Base-by-base conservation (phyloP, 1,140 invertebrate genomes). In the Megalopta genalis region DNA sequence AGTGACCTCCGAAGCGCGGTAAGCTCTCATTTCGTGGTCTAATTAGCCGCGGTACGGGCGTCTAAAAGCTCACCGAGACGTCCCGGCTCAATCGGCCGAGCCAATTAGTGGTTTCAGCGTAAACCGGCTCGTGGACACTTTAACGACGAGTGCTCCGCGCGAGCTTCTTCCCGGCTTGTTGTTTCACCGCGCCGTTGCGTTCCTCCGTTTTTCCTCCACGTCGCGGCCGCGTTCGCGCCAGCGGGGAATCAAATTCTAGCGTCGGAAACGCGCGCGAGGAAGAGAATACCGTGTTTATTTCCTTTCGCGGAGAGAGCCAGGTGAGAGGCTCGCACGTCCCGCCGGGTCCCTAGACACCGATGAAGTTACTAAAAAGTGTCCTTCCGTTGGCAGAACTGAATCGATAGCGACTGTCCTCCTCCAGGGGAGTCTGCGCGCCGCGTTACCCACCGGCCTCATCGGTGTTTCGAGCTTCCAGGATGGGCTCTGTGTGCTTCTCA, bases 351-450 rank as follows among this genome's bases (percentile, higher is more conserved):
- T 89, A 88, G 87, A 46, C 62, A 54, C 32, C 27, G 57, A 52
- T n/a, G 71, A 88, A 88, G 80, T 87, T 68, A 89, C 80, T 77
- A 72, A 69, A 67, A 81, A 84, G 78, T 80, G 70, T 82, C 54
- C 77, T 76, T 77, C 64, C 68, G 88, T 90, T 89, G 88, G 88
- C 65, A 89, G 68, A 70, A 87, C 89, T 89, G 88, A 90, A 89
- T 89, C 88, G 81, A 90, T 89, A 90, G 65, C 73, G 66, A 57
- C 73, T 83, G 79, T 87, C 83, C 84, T 87, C 82, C 81, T 82
- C 82, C 81, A 85, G 59, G n/a, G n/a, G 83, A 85, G 88, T 70
- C 78, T 90, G 89, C 89, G 89, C 89, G 81, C 57, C 69, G 66
- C 49, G 65, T 63, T 66, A 46, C 10, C 74, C 27, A 68, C 63